A percentile compares a stretch with the other conserved stretches of the same genome.
Conservation (phyloP, 2,797 vertebrate genomes). For the Yasuhikotakia modesta region DNA sequence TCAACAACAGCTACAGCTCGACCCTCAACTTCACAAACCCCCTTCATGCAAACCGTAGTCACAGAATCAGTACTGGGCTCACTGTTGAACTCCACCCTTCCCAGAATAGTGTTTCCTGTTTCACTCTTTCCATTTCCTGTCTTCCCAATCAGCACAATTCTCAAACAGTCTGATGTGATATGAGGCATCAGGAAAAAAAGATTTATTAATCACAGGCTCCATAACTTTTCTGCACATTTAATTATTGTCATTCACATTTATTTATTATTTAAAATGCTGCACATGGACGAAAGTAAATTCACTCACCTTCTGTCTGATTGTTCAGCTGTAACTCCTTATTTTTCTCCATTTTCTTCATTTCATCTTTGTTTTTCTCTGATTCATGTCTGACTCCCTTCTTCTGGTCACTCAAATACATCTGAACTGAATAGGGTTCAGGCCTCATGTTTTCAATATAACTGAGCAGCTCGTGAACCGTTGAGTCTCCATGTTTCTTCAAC, state of each 20-base stretch:
- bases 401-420: neutral
- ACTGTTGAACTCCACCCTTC: no score
- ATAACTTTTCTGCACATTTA: no score
- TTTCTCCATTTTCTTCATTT: neutral
- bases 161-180: neutral
- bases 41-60: neutral
- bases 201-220: no score
- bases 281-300: no score
- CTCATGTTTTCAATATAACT: neutral
- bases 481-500: neutral
- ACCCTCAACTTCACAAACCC: neutral
- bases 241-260: no score
- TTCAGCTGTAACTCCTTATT: neutral
- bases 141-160: neutral
- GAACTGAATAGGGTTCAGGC: constrained; percentile 21
- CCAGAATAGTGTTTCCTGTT: constrained; percentile 1
- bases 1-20: neutral
- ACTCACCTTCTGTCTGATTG: no score
- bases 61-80: neutral
- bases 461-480: neutral
- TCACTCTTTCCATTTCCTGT: neutral
- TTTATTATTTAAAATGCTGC: no score
- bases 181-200: no score
- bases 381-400: neutral
- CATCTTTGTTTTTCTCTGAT: neutral